Conservation (phyloP, 2,797 vertebrate species). For the Chrysocyon brachyurus region DNA sequence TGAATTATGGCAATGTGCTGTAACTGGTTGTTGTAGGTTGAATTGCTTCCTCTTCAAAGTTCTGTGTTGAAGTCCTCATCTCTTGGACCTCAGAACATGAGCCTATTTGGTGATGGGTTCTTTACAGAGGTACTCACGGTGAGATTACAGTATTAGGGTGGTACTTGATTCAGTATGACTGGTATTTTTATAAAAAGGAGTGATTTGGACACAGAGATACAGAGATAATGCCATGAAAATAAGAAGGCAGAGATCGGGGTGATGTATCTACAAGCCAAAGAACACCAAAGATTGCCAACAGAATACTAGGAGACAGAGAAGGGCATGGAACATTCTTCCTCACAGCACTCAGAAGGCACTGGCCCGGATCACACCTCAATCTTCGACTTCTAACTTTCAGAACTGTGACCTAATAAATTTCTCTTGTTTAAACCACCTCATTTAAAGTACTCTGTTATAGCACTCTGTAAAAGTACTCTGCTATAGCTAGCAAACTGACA, state of each 20-base stretch:
- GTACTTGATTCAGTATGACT: neutral
- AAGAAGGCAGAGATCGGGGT: neutral
- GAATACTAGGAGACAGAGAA: neutral
- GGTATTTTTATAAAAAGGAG: neutral
- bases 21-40: neutral
- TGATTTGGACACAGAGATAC: neutral
- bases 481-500: neutral
- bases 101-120: neutral
- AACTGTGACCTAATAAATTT: neutral
- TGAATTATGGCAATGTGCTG: neutral
- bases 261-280: neutral
- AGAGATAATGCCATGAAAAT: neutral
- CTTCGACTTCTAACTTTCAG: neutral
- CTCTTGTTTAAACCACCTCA: neutral
- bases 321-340: neutral
- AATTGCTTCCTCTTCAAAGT: neutral
- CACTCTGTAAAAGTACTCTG: neutral
- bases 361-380: too few relatives aligned
- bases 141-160: neutral
- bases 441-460: neutral
- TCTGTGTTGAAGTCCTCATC: neutral
- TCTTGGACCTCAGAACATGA: neutral
- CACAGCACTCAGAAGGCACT: neutral
- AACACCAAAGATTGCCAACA: neutral
- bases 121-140: neutral